phyloP scores from a whole-genome alignment of 2,797 vertebrate species.

The Loris lydekkerianus region DNA sequence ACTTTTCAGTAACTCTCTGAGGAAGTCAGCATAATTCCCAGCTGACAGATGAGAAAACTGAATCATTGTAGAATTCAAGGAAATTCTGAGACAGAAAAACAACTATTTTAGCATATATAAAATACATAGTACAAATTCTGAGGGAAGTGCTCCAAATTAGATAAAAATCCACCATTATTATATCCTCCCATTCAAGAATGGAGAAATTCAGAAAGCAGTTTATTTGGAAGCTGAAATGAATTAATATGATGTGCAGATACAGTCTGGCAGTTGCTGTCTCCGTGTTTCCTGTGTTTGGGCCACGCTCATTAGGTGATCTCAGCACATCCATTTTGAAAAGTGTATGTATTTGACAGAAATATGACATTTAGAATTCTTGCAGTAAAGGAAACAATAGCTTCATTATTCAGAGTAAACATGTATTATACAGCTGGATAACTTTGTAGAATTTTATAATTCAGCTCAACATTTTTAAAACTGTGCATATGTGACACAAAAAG shows the following conservation, averaged over 20 bases:
- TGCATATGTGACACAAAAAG: background rate
- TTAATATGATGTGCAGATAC: background rate
- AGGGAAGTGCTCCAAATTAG: background rate
- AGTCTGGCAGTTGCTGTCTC: background rate
- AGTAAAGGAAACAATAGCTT: background rate
- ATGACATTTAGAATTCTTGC: conserved; percentile 55
- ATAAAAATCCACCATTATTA: background rate
- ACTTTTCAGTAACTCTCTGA: background rate
- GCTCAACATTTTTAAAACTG: background rate
- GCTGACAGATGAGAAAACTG: conserved; percentile 40
- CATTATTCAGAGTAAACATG: conserved; percentile 48
- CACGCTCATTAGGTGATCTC: conserved; percentile 32
- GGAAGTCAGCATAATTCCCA: background rate
- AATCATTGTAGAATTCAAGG: background rate
- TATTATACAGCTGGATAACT: conserved; percentile 32
- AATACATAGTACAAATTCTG: background rate
- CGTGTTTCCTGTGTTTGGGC: background rate
- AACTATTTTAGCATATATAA: background rate
- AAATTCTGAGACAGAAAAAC: conserved; percentile 34
- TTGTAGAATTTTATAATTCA: background rate
- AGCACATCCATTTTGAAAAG: conserved; percentile 36
- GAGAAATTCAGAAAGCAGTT: conserved; percentile 42
- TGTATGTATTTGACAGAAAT: conserved; percentile 54
- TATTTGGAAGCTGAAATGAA: conserved; percentile 22
- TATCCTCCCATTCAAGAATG: background rate